These are phyloP conservation scores for Sandelia bainsii DNA, from an alignment of 2,797 vertebrate species.

Conservation along the genomic window DNA sequence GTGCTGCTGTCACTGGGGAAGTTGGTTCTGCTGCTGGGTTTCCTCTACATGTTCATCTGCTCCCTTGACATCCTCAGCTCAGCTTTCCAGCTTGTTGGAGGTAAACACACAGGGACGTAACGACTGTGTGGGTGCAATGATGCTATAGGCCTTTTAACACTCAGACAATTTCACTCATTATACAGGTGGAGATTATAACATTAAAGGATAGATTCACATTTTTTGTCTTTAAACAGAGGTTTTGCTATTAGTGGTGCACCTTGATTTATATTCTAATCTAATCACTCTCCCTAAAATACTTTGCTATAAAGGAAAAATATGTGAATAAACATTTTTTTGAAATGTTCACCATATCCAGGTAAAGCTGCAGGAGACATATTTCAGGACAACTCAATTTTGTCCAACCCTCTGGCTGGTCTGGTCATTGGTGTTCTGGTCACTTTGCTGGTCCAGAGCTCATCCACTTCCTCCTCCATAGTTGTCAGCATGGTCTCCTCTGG, in stretches of 20 bases:
- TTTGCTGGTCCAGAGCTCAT: conserved; percentile 95
- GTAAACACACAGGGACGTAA: conserved; percentile 71
- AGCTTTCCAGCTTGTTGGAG: conserved; percentile 96
- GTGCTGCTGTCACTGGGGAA: conserved; percentile 85
- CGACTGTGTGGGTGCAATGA: not conserved
- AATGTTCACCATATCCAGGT: conserved; percentile 75
- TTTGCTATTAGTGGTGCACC: not conserved
- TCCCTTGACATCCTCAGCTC: conserved; percentile 95
- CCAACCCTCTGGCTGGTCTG: conserved; percentile 93
- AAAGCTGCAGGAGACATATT: conserved; percentile 96
- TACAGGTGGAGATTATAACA: not conserved
- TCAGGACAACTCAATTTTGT: conserved; percentile 88
- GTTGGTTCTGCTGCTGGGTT: conserved; percentile 84
- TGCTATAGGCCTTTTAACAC: not conserved
- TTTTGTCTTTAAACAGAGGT: not conserved
- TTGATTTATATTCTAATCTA: not conserved
- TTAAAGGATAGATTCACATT: not conserved
- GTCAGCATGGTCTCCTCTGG: conserved; percentile 99
- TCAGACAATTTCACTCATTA: not conserved
- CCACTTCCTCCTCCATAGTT: conserved; percentile 95
- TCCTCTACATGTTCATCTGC: conserved; percentile 96
- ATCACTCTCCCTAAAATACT: not conserved
- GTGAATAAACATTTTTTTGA: not conserved
- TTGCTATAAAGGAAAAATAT: not conserved
- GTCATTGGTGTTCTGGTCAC: conserved; percentile 96